Conservation (phyloP, 35 echinoderm and acorn worm species). For the Heliocidaris tuberculata region DNA sequence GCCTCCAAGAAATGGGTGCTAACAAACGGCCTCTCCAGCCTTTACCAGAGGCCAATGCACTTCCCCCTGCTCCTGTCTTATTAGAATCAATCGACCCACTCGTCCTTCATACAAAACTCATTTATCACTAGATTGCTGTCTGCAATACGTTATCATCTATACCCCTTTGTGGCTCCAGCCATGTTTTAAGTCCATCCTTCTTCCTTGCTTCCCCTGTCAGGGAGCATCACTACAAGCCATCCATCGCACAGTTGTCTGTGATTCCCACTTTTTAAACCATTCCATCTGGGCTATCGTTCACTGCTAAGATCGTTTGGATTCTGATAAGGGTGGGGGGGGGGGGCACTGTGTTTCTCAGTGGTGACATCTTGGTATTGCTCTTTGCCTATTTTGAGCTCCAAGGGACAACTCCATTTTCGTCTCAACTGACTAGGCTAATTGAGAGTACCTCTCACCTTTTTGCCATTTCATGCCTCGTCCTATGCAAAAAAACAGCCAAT, state of each 20-base stretch:
- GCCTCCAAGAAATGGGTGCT: not conserved
- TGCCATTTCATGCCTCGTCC: not conserved
- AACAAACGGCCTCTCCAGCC: not conserved
- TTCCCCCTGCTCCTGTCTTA: not conserved
- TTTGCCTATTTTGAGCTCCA: not conserved
- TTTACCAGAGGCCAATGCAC: not conserved
- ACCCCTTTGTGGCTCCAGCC: not conserved
- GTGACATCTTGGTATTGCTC: not conserved
- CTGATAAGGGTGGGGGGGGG: not conserved
- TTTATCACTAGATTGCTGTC: slow-evolving; percentile 1
- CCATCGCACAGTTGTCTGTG: not conserved
- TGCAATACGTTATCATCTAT: not conserved
- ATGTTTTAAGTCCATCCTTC: not conserved
- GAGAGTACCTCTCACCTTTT: slow-evolving; percentile 9
- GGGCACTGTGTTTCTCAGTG: not conserved
- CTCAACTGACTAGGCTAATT: not conserved
- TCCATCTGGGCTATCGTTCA: not conserved
- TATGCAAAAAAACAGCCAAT: not conserved
- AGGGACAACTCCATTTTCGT: slow-evolving; percentile 16
- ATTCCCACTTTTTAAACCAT: not conserved
- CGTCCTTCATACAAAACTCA: slow-evolving; percentile 10
- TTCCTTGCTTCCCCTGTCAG: not conserved
- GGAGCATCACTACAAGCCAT: not conserved
- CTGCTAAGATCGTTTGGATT: not conserved
- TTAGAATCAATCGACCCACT: not conserved